These are phyloP conservation scores for Drosophila seclusa DNA, from an alignment of 2,888 invertebrate genomes.

Conservation along the genomic window DNA sequence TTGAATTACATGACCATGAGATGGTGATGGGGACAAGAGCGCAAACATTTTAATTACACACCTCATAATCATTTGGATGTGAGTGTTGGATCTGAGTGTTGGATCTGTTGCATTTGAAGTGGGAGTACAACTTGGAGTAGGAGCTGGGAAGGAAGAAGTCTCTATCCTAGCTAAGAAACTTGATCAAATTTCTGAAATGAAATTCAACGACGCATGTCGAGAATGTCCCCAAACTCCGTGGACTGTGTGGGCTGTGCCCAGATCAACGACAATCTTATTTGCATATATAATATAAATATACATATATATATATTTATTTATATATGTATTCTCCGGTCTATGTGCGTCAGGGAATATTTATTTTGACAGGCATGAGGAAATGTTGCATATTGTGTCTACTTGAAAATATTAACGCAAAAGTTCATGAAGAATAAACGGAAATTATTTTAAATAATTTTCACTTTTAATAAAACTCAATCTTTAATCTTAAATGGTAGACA, in stretches of 20 bases:
- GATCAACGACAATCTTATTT: conserved; percentile 23
- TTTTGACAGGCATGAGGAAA: conserved; percentile 63
- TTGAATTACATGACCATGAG: conserved; percentile 70
- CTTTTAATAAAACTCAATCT: background rate
- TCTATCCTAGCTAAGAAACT: conserved; percentile 30
- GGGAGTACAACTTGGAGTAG: conserved; percentile 2
- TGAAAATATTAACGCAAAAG: conserved; percentile 27
- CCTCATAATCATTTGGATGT: conserved; percentile 79
- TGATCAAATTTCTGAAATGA: conserved; percentile 72
- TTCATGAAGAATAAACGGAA: background rate
- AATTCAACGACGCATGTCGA: conserved; percentile 61
- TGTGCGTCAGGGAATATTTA: conserved; percentile 49
- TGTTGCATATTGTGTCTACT: conserved; percentile 29
- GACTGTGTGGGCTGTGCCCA: conserved; percentile 37
- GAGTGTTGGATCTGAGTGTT: conserved; percentile 52
- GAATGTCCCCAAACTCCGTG: conserved; percentile 9
- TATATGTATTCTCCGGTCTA: conserved; percentile 19
- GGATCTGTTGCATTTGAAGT: conserved; percentile 1
- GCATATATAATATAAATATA: background rate
- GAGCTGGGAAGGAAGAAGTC: background rate
- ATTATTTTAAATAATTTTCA: background rate
- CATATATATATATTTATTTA: background rate
- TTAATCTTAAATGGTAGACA: background rate
- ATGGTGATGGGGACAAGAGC: conserved; percentile 59
- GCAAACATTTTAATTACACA: conserved; percentile 82